These are phyloP conservation scores for Drosophila sucinea DNA, from an alignment of 1,140 invertebrate genomes.

Conservation along the genomic window DNA sequence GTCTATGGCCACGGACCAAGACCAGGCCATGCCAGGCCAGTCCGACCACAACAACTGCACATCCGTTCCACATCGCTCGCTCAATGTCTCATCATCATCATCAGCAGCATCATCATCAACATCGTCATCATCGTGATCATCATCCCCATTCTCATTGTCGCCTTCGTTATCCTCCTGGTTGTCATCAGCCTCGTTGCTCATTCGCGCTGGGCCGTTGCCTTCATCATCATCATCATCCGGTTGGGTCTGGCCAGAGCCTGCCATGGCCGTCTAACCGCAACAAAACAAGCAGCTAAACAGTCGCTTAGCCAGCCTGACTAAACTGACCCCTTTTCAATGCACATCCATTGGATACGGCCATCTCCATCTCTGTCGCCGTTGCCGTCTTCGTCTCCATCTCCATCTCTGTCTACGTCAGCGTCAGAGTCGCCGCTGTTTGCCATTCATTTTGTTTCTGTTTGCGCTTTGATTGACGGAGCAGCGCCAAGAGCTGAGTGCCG, in stretches of 20 bases:
- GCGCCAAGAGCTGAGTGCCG: conserved; percentile 49
- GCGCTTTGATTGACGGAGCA: conserved; percentile 79
- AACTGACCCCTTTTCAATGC: conserved; percentile 77
- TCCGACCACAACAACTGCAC: conserved; percentile 75
- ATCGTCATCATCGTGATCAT: conserved; percentile 10
- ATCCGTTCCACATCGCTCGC: conserved; percentile 78
- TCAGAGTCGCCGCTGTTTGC: conserved; percentile 68
- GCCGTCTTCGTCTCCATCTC: not conserved
- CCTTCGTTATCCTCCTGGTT: conserved; percentile 60
- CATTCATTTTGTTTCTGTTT: conserved; percentile 82
- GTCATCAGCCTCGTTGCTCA: conserved; percentile 71
- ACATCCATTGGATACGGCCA: conserved; percentile 61
- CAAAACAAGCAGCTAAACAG: conserved; percentile 80
- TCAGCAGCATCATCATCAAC: conserved; percentile 20
- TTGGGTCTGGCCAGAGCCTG: conserved; percentile 7
- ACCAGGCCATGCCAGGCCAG: conserved; percentile 27
- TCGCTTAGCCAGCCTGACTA: conserved; percentile 68
- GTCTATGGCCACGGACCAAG: not conserved
- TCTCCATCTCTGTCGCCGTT: conserved; percentile 6
- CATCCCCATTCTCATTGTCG: conserved; percentile 38
- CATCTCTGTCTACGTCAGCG: conserved; percentile 33
- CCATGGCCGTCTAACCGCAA: conserved; percentile 53
- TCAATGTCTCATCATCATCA: conserved; percentile 72
- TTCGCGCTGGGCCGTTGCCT: conserved; percentile 50
- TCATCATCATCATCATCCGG: conserved; percentile 40